Conservation (phyloP, 2,888 invertebrate genomes). For the Erynnis tages region DNA sequence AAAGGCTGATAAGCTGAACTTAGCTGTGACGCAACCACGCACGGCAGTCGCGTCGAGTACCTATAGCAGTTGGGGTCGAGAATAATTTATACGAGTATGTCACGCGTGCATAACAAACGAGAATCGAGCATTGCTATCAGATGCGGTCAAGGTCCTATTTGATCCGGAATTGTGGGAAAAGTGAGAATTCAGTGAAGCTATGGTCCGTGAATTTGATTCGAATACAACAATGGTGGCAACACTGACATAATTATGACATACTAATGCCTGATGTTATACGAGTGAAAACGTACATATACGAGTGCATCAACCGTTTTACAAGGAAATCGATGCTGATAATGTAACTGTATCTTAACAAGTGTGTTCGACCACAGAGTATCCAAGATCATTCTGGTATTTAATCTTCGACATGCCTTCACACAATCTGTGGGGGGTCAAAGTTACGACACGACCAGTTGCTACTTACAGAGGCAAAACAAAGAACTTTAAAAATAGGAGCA, state of each 20-base stretch:
- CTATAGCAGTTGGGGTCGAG: background rate
- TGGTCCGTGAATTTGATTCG: background rate
- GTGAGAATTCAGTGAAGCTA: background rate
- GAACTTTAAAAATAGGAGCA: conserved; percentile 25
- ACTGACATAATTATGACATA: background rate
- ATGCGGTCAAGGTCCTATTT: conserved; percentile 11
- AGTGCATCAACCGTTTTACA: background rate
- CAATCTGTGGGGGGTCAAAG: conserved; percentile 13
- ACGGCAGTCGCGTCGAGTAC: background rate
- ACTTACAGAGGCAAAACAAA: conserved; percentile 16
- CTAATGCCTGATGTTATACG: background rate
- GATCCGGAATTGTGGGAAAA: conserved; percentile 11
- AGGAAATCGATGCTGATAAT: conserved; percentile 1
- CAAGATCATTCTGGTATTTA: conserved; percentile 13
- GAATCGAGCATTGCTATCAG: conserved; percentile 5
- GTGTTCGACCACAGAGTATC: conserved; percentile 11
- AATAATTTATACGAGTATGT: conserved; percentile 14
- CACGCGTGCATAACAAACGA: conserved; percentile 7
- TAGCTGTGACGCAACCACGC: conserved; percentile 7
- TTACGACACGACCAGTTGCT: conserved; percentile 7
- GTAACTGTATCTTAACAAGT: conserved; percentile 11
- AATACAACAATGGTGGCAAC: background rate
- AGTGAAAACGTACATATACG: background rate
- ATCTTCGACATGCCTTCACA: conserved; percentile 1
- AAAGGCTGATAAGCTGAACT: conserved; percentile 5